Evolutionary conservation across 2,888 invertebrate genomes (phyloP), one percentile per base, ranked within the genome.

Genomic region (Mylabris sibirica): DNA sequence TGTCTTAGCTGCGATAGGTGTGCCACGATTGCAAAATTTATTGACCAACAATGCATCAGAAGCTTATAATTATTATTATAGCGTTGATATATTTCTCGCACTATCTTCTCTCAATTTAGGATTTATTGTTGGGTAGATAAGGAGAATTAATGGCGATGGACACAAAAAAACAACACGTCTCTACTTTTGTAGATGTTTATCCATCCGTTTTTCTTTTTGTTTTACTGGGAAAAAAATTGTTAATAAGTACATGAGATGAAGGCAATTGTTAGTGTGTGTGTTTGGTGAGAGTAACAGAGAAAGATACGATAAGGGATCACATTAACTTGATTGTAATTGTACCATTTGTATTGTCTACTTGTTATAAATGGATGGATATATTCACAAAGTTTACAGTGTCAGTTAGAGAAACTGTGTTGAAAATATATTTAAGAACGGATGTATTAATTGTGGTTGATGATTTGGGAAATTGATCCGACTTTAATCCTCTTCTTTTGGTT

Each of bases 21-120:
- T 24, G 24, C 53, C 53, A 53, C 53, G 53, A 53, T 53, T 24
- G 24, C 53, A 20, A 53, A 24, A 75, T 77, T 76, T 77, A 73
- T 74, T 70, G 69, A 60, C 66, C 66, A 44, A 67, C 67, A 75
- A 75, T 74, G 72, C 72, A 77, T 77, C 77, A 72, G 74, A 74
- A 76, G 74, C 76, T 78, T 77, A 77, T 80, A 80, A 80, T 80
- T 81, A 81, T 80, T 79, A 78, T 75, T 76, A 78, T 73, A 75
- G 80, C 80, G 80, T 81, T 82, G 82, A 82, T 80, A 80, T 81
- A 81, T 79, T 80, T 81, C 78, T 76, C 75, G 73, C 76, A 77
- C 78, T 78, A 80, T 80, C 79, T 77, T 77, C 78, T 77, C 78
- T 78, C 76, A 80, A 79, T 80, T 79, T 77, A 75, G 76, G 75